Evolutionary conservation across 2,888 invertebrate genomes (phyloP).

Genomic region (Calameuta pallipes): DNA sequence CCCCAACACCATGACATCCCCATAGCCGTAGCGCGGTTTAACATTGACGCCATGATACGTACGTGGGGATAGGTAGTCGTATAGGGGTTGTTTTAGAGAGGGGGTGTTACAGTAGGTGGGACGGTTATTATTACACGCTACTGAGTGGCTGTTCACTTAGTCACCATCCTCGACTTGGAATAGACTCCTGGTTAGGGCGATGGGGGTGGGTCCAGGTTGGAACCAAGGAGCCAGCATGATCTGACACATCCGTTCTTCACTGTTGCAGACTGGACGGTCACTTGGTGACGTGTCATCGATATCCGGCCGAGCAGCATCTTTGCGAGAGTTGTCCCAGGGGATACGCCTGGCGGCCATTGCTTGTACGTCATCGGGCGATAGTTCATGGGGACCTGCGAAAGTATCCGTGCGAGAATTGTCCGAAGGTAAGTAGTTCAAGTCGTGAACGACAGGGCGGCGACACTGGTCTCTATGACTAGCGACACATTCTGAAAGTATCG

Average conservation of each 20-base stretch:
- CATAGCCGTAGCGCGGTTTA: constrained; percentile 30
- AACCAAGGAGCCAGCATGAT: no score
- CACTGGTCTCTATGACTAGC: no score
- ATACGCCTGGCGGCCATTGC: constrained; percentile 83
- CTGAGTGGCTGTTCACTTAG: constrained; percentile 40
- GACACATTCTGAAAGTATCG: constrained; percentile 41
- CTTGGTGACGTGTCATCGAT: constrained; percentile 81
- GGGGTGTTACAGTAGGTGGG: constrained; percentile 4
- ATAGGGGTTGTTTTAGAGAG: no score
- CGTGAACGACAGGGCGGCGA: no score
- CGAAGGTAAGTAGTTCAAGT: constrained; percentile 73
- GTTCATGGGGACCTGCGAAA: constrained; percentile 85
- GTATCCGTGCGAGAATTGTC: constrained; percentile 93
- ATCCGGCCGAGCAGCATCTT: constrained; percentile 80
- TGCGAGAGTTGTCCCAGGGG: constrained; percentile 88
- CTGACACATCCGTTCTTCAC: no score
- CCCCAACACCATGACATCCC: constrained; percentile 48
- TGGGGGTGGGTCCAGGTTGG: background rate
- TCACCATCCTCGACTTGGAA: constrained; percentile 44
- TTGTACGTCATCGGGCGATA: constrained; percentile 85
- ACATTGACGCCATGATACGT: background rate
- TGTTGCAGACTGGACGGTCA: constrained; percentile 85
- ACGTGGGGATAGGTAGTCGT: background rate
- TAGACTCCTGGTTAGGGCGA: constrained; percentile 15
- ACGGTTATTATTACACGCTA: constrained; percentile 22